Evolutionary conservation across 2,113 vertebrate species (phyloP), one percentile per base, ranked within the genome.

Genomic region (Apistogramma diplotaenia): DNA sequence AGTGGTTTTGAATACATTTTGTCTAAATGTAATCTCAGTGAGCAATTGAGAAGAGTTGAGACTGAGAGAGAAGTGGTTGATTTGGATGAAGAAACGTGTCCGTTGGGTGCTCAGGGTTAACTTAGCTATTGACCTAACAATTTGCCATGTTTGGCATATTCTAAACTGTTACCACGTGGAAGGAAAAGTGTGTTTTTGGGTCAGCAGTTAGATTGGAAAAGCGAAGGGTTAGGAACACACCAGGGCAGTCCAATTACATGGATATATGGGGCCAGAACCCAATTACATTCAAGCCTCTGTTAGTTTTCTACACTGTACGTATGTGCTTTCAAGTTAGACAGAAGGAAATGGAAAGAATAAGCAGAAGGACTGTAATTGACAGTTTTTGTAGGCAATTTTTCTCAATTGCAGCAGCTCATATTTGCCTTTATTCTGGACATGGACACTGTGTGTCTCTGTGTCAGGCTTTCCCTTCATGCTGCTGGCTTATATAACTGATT

Each of bases 171-270:
- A 21, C 37, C 58, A 33, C 23, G 35, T 23, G 18, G 51, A 53
- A 31, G 18, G 74, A 18, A 76, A 88, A 84, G 58, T 88, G 71
- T 88, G 89, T 84, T 84, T 90, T 71, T 54, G 83, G 76, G 81
- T 86, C 78, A 55, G 71, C 54, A 35, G 53, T 61, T 79, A 79
- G 35, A 85, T 79, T 74, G 70, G 62, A 83, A 84, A 53, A 84
- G 77, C n/a, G 19, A 35, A 79, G 43, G 78, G 81, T 87, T 70
- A 65, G 76, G 83, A 83, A 62, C 61, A 61, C 65, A 77, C 82
- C 43, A 80, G 82, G 75, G 43, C 40, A 23, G 77, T 76, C 76
- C 84, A 86, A 87, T 89, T 83, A 86, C 54, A 83, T 18, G 31
- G 82, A 58, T 54, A 79, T n/a, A 71, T 18, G 5, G 16, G 54